Evolutionary conservation across 2,888 invertebrate species (phyloP).

Genomic region (Dynastes hyllus): DNA sequence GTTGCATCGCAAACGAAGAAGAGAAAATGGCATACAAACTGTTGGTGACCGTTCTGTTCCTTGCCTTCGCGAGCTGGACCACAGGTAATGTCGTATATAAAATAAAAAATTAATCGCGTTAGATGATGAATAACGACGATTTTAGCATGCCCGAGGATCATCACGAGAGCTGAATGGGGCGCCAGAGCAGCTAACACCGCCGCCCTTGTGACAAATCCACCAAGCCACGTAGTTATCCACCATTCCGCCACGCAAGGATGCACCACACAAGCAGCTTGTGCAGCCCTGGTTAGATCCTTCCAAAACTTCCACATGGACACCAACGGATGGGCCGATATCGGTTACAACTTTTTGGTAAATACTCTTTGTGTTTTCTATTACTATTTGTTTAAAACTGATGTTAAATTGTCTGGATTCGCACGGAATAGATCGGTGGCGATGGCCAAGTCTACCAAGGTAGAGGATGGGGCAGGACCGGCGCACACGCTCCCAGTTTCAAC

Average conservation of each 20-base stretch:
- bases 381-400: not conserved
- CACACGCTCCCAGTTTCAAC: conserved; percentile 76
- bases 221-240: conserved; percentile 66
- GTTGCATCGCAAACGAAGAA: not conserved
- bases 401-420: not conserved
- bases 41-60: not conserved
- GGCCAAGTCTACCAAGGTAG: conserved; percentile 77
- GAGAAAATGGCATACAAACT: not conserved
- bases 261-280: conserved; percentile 64
- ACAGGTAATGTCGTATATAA: not conserved
- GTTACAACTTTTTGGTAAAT: conserved; percentile 62
- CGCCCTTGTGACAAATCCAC: conserved; percentile 53
- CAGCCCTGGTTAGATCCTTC: conserved; percentile 63
- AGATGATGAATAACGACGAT: not conserved
- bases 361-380: not conserved
- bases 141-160: conserved; percentile 54
- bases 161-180: conserved; percentile 62
- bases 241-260: conserved; percentile 66
- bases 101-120: too few relatives aligned
- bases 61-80: conserved; percentile 1
- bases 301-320: conserved; percentile 63
- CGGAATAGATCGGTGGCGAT: conserved; percentile 74
- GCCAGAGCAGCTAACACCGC: conserved; percentile 52
- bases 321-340: conserved; percentile 61
- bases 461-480: conserved; percentile 76